Percentiles rank a stretch among this genome's conserved stretches.
These are phyloP conservation scores for Dinomys branickii DNA, from an alignment of 2,113 vertebrate genomes.

Conservation along the genomic window DNA sequence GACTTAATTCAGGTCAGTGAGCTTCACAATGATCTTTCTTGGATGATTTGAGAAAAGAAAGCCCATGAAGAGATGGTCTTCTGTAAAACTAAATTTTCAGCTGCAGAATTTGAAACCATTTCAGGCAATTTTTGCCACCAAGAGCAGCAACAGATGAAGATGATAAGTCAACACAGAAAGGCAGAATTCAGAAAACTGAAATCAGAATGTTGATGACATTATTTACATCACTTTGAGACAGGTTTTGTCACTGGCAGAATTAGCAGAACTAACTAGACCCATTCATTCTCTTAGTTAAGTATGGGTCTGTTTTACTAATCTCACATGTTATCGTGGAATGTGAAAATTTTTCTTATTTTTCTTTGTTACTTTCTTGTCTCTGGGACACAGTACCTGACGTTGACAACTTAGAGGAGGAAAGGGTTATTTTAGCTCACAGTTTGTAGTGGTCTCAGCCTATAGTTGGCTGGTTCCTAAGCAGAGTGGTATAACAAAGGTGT, in stretches of 20 bases:
- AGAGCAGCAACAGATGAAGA: neutral
- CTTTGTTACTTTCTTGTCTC: neutral
- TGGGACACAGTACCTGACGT: neutral
- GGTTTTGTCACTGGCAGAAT: conserved; percentile 15
- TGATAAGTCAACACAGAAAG: neutral
- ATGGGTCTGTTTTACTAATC: neutral
- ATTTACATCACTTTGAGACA: neutral
- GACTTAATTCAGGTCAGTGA: neutral
- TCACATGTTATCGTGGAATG: neutral
- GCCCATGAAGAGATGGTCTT: neutral
- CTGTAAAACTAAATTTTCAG: neutral
- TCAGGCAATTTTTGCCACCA: neutral
- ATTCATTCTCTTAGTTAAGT: neutral
- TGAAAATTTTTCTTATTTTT: neutral
- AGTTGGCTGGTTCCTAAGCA: neutral
- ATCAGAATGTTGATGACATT: neutral
- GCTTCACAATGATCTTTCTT: neutral
- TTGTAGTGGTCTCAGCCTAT: neutral
- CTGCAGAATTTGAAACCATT: neutral
- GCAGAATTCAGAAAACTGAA: neutral
- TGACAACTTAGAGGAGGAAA: neutral
- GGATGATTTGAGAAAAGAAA: neutral
- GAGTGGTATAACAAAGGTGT: neutral
- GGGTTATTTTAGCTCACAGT: neutral
- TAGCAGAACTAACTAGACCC: neutral